Evolutionary conservation across 2,888 invertebrate species (phyloP).

Genomic region (Agonum fuliginosum): DNA sequence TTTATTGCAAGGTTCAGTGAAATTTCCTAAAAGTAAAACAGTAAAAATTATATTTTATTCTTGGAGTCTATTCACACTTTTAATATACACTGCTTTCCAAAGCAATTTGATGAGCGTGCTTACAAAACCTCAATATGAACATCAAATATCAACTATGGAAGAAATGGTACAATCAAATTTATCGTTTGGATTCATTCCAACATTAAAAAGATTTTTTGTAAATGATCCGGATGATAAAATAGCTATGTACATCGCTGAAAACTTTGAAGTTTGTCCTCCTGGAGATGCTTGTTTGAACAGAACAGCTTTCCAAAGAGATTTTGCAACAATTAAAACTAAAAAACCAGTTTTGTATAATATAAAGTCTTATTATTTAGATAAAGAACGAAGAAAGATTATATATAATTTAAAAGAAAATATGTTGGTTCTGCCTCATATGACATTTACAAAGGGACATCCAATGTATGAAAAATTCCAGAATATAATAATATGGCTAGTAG

Average conservation of each 20-base stretch:
- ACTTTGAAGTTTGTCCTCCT: not conserved
- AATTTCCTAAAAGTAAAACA: not conserved
- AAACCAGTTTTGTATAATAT: too few species aligned
- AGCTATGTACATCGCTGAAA: too few species aligned
- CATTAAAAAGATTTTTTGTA: too few species aligned
- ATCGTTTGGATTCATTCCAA: not conserved
- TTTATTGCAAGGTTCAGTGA: not conserved
- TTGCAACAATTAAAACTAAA: too few species aligned
- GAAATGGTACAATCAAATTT: slow-evolving; percentile 7
- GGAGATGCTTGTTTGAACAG: slow-evolving; percentile 53
- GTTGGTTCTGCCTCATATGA: slow-evolving; percentile 1
- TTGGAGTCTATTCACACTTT: not conserved
- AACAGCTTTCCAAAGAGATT: slow-evolving; percentile 62
- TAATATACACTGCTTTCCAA: not conserved
- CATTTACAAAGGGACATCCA: slow-evolving; percentile 20
- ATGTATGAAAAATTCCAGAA: slow-evolving; percentile 10
- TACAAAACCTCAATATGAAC: slow-evolving; percentile 4
- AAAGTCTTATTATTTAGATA: too few species aligned
- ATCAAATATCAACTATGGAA: not conserved
- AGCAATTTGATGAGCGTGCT: not conserved
- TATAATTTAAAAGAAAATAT: slow-evolving; percentile 2
- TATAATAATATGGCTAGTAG: not conserved
- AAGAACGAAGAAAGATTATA: too few species aligned
- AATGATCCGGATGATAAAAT: too few species aligned
- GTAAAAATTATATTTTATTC: not conserved